A percentile compares a stretch with the other conserved stretches of the same genome.
These are phyloP conservation scores for Sarotherodon lohbergeri DNA, from an alignment of 2,113 vertebrate species.

Conservation along the genomic window DNA sequence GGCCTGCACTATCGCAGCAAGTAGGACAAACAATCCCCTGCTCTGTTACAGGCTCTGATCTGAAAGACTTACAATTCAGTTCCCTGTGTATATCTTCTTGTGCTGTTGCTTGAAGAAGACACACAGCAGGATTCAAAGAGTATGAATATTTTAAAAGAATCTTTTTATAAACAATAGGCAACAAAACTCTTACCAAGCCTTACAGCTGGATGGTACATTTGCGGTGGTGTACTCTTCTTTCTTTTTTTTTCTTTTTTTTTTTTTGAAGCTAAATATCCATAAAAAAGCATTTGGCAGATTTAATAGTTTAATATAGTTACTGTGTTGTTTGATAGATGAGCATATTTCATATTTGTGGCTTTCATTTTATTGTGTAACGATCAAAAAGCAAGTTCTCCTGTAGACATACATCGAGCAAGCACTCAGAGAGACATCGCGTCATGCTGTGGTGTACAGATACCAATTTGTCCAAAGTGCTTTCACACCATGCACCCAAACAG, in stretches of 20 bases:
- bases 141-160: background rate
- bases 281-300: background rate
- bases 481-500: background rate
- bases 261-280: background rate
- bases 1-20: background rate
- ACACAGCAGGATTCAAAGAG: background rate
- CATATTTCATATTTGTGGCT: background rate
- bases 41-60: slow-evolving; percentile 7
- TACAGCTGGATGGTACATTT: background rate
- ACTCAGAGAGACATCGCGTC: slow-evolving; percentile 10
- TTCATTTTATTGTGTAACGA: background rate
- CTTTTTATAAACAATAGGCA: background rate
- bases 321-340: background rate
- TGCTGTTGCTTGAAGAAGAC: background rate
- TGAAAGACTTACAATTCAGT: slow-evolving; percentile 6
- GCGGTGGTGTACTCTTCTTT: background rate
- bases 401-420: background rate
- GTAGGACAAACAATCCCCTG: slow-evolving; percentile 15
- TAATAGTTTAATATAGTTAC: background rate
- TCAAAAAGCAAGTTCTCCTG: background rate
- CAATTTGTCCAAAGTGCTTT: slow-evolving; percentile 30
- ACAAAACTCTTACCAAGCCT: background rate
- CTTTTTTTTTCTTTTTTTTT: background rate
- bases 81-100: background rate
- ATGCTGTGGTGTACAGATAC: slow-evolving; percentile 1